phyloP scores from a whole-genome alignment of 1,140 invertebrate genomes.

The Aradophagus sp. region DNA sequence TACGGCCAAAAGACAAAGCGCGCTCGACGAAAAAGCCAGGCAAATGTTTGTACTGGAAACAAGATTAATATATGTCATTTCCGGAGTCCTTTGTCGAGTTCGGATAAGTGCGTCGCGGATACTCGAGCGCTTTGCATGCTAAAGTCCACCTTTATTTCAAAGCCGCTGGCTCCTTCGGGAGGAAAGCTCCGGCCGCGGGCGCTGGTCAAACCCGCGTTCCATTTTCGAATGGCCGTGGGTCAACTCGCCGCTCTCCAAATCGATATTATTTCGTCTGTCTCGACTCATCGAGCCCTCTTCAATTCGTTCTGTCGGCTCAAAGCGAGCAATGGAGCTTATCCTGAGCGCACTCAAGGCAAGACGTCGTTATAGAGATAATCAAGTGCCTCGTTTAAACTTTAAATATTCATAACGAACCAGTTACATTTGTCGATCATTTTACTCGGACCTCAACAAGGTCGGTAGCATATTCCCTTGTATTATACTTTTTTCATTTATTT shows the following conservation, averaged over 20 bases:
- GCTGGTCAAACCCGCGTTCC: slow-evolving; percentile 46
- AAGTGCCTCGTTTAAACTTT: slow-evolving; percentile 29
- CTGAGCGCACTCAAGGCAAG: slow-evolving; percentile 23
- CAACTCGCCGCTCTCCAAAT: slow-evolving; percentile 63
- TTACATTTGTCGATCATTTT: slow-evolving; percentile 21
- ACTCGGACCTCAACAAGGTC: slow-evolving; percentile 13
- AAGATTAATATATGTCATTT: slow-evolving; percentile 51
- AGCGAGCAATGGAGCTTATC: slow-evolving; percentile 35
- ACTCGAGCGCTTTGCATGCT: slow-evolving; percentile 35
- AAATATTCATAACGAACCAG: slow-evolving; percentile 48
- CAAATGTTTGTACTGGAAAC: slow-evolving; percentile 48
- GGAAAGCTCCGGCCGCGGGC: slow-evolving; percentile 6
- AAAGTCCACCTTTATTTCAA: too few species aligned
- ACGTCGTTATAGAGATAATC: slow-evolving; percentile 39
- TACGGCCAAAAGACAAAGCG: too few species aligned
- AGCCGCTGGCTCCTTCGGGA: slow-evolving; percentile 34
- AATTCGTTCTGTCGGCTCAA: slow-evolving; percentile 37
- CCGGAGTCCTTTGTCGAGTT: slow-evolving; percentile 30
- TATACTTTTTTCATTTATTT: too few species aligned
- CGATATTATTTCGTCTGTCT: slow-evolving; percentile 58
- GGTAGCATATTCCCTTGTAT: too few species aligned
- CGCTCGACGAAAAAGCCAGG: slow-evolving; percentile 5
- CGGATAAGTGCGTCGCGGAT: slow-evolving; percentile 4
- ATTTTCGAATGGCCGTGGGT: slow-evolving; percentile 65
- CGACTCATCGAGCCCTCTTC: slow-evolving; percentile 38